These are phyloP conservation scores for Parazoanthus atlanticus DNA, from an alignment of 92 coral and sea anemone genomes.

Conservation along the genomic window DNA sequence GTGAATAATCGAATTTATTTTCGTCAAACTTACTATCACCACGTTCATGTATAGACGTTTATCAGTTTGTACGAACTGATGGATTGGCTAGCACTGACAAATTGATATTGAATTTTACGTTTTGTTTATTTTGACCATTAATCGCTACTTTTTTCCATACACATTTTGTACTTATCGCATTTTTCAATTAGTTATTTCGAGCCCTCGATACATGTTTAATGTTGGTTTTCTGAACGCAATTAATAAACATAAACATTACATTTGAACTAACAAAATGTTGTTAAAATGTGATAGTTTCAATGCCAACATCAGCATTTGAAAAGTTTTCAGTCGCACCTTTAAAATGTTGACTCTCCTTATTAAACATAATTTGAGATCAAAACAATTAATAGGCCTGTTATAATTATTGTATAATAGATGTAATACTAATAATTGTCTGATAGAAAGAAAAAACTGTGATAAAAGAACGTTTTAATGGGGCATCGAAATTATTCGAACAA, in stretches of 20 bases:
- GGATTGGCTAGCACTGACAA: not conserved
- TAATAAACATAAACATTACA: not conserved
- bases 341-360: not conserved
- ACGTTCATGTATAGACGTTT: not conserved
- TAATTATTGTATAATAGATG: too few relatives aligned
- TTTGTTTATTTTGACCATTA: not conserved
- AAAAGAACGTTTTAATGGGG: not conserved
- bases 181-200: not conserved
- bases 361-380: not conserved
- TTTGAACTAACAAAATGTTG: too few relatives aligned
- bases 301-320: not conserved
- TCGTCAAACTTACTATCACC: not conserved
- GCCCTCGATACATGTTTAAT: not conserved
- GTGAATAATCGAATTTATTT: conserved; percentile 3
- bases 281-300: too few relatives aligned
- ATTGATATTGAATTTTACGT: not conserved
- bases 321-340: not conserved
- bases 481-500: too few relatives aligned
- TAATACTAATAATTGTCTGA: not conserved
- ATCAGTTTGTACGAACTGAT: not conserved
- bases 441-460: too few relatives aligned
- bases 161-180: not conserved
- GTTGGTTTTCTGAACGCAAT: not conserved
- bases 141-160: not conserved
- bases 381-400: not conserved